Base-by-base conservation (phyloP, 2,113 vertebrate species). In the Ailuropoda melanoleuca region DNA sequence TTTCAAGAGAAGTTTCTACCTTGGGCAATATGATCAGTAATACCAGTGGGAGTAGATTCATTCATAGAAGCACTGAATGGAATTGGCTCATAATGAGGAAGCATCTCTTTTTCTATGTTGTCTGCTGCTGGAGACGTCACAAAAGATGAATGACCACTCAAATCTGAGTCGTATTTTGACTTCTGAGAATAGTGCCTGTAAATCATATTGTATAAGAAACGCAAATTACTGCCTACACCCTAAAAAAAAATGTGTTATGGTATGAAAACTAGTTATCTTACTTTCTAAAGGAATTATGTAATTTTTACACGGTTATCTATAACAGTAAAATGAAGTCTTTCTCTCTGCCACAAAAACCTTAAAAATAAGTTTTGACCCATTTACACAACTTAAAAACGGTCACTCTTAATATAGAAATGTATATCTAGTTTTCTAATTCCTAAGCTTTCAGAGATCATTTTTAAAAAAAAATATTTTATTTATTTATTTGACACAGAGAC, bases 51-150 rank as follows among this genome's bases (percentile, higher is more conserved):
- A 90, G 98, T 97, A 39, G 99, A 99, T 72, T 99, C 99, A 96
- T 99, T 99, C 97, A 99, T 95, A 95, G 99, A 98, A 95, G 99
- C 97, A 95, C 99, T 99, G 97, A 99, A 99, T 3, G 99, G 99
- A 97, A 99, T 50, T 0, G 99, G 97, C 37, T 99, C 98, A 18
- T 99, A 99, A 55, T 37, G 98, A 46, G 98, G 98, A 85, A 98
- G 94, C 78, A 94, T 95, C 24, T 98, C 98, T 90, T 96, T 98
- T 96, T 98, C 98, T 24, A 98, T 98, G 91, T 98, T 98, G 46
- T 99, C 98, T 95, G 97, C 56, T 39, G 94, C 93, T 75, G 98
- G 93, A 93, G 98, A 90, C 21, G 97, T 94, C 86, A 92, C 98
- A 88, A 96, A 75, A 92, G 98, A 97, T 8, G 98, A 92, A 66